A percentile compares a stretch with the other conserved stretches of the same genome.
Evolutionary conservation across 2,797 vertebrate species (phyloP).

Genomic region (Platyrinchus mystaceus): DNA sequence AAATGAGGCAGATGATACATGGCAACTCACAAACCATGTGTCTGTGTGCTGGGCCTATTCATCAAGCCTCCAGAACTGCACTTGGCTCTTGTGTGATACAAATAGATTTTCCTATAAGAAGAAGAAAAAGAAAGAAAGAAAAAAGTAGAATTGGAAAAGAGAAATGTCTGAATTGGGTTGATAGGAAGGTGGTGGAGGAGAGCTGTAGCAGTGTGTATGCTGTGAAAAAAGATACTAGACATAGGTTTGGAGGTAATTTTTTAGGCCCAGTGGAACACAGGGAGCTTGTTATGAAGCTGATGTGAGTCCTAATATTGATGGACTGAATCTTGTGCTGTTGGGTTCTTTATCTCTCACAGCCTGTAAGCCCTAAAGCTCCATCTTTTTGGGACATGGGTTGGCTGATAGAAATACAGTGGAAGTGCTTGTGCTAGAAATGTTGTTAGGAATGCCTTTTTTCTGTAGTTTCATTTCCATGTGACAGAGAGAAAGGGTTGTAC

Average conservation of each 20-base stretch:
- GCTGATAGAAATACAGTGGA: not conserved
- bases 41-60: not conserved
- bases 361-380: not conserved
- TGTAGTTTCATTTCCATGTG: not conserved
- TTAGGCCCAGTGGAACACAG: not conserved
- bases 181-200: not conserved
- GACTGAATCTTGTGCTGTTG: not conserved
- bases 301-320: not conserved
- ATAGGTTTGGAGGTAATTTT: not conserved
- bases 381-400: not conserved
- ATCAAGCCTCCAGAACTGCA: not conserved
- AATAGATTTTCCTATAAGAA: not conserved
- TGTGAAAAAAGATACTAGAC: not conserved
- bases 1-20: not conserved
- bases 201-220: not conserved
- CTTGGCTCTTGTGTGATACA: not conserved
- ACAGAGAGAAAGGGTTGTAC: not conserved
- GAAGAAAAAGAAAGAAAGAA: not conserved
- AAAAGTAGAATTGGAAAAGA: not conserved
- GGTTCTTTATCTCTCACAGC: not conserved
- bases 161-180: not conserved
- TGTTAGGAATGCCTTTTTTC: not conserved
- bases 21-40: not conserved
- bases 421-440: fast-evolving
- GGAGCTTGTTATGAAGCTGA: not conserved